Conservation (phyloP, 2,797 vertebrate genomes). For the Podarcis siculus region DNA sequence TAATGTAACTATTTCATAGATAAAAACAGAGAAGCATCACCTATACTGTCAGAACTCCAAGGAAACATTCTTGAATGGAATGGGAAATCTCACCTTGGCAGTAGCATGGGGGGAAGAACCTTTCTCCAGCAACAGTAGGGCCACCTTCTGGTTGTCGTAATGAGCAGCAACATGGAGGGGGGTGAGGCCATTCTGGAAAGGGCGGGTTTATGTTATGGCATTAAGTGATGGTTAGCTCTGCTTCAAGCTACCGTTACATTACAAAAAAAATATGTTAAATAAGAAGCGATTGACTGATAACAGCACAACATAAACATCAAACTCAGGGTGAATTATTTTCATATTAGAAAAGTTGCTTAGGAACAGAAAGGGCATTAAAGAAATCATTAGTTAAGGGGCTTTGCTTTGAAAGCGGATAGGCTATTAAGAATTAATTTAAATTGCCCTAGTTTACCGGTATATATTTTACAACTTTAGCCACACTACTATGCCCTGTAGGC, state of each 20-base stretch:
- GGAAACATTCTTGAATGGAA: not conserved
- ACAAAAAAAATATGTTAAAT: conserved; percentile 41
- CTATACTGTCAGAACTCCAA: not conserved
- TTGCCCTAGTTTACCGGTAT: not conserved
- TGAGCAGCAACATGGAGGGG: conserved; percentile 97
- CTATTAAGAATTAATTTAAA: not conserved
- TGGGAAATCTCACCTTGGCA: conserved; percentile 90
- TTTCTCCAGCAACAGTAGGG: conserved; percentile 95
- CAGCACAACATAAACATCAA: conserved; percentile 20
- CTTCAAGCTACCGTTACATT: conserved; percentile 43
- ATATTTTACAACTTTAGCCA: not conserved
- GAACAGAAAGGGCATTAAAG: conserved; percentile 9
- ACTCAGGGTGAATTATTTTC: conserved; percentile 45
- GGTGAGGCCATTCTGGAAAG: conserved; percentile 95
- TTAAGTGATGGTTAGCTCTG: conserved; percentile 70
- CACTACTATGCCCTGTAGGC: not conserved
- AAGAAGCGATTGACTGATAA: conserved; percentile 35
- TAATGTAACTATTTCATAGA: not conserved
- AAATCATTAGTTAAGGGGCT: not conserved
- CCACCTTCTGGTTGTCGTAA: conserved; percentile 99
- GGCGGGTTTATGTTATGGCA: conserved; percentile 73
- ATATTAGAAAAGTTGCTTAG: conserved; percentile 42
- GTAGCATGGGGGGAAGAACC: conserved; percentile 91
- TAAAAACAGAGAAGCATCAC: not conserved
- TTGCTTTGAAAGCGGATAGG: conserved; percentile 10